Base-by-base conservation (phyloP, 2,888 invertebrate genomes). In the Stenichneumon culpator region DNA sequence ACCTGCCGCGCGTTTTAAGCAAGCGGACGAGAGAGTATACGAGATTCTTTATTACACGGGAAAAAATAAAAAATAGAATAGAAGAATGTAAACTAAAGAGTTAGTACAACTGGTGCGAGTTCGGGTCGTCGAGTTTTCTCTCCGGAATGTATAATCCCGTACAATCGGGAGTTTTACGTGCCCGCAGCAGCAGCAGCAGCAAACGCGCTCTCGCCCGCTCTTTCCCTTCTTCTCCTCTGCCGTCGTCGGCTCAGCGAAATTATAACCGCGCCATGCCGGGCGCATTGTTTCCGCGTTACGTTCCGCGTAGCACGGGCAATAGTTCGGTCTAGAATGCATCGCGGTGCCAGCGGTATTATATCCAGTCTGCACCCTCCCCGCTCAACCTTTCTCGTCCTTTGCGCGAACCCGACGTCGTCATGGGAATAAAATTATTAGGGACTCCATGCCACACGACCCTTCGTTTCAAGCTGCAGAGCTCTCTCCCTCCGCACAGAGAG, bases 221-320 rank as follows among this genome's bases (percentile, higher is more conserved):
- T 78, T 22, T 57, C 22, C 32, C 36, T 78, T 25, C 50, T 54
- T 57, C 73, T 67, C 57, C 77, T 68, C 57, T 77, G 67, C 77
- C 72, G 67, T 72, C 75, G 80, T 60, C 47, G 57, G 60, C 36
- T 54, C 57, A 54, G 54, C 73, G 70, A 79, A 84, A 84, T 82
- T 79, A 84, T 65, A 84, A 78, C 54, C 69, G 78, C 68, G 44
- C 19, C 47, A 39, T 63, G 44, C 44, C 60, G 57, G 19, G 63
- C 73, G 54, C 81, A 82, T 84, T 82, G 84, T 84, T 81, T 73
- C 81, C 74, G 74, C 81, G 74, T 79, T 84, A 82, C 54, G 47
- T 84, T 81, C 65, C 73, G 44, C 78, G 78, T 39, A 70, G 54
- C 65, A 72, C 50, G 60, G 57, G 32, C 47, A 50, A 54, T 65